These are phyloP conservation scores for Glaucopsyche alexis DNA, from an alignment of 2,888 invertebrate species.

Conservation along the genomic window DNA sequence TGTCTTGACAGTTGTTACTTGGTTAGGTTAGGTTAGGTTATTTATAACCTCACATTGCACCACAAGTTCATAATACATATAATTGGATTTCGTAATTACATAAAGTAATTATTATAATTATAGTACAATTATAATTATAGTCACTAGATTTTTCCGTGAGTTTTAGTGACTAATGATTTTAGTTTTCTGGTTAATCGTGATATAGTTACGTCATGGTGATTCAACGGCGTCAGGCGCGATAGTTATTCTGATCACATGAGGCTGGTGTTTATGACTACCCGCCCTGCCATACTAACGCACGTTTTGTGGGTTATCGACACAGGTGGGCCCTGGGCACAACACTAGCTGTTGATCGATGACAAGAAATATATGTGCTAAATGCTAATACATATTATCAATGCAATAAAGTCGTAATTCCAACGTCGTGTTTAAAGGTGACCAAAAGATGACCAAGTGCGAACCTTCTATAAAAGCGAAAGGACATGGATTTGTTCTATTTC, in stretches of 20 bases:
- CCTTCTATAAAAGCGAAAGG: too few relatives aligned
- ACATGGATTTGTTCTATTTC: too few relatives aligned
- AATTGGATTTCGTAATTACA: slow-evolving; percentile 17
- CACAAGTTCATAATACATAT: not conserved
- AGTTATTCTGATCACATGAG: slow-evolving; percentile 23
- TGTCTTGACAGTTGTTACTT: too few relatives aligned
- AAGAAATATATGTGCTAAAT: too few relatives aligned
- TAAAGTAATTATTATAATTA: not conserved
- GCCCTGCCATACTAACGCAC: slow-evolving; percentile 11
- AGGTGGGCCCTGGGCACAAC: not conserved
- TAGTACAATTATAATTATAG: not conserved
- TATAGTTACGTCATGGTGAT: slow-evolving; percentile 26
- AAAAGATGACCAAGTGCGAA: too few relatives aligned
- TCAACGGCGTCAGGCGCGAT: slow-evolving; percentile 25
- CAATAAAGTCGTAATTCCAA: too few relatives aligned
- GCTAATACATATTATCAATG: too few relatives aligned
- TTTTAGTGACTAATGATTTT: slow-evolving; percentile 26
- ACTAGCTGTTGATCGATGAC: not conserved
- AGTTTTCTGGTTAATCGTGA: slow-evolving; percentile 24
- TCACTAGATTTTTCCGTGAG: slow-evolving; percentile 10
- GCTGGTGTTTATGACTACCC: slow-evolving; percentile 14
- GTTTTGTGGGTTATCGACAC: slow-evolving; percentile 12
- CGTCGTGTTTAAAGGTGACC: too few relatives aligned
- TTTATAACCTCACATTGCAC: not conserved
- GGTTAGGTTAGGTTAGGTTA: too few relatives aligned